Base-by-base conservation (phyloP, 2,113 vertebrate species). In the Mirounga angustirostris region DNA sequence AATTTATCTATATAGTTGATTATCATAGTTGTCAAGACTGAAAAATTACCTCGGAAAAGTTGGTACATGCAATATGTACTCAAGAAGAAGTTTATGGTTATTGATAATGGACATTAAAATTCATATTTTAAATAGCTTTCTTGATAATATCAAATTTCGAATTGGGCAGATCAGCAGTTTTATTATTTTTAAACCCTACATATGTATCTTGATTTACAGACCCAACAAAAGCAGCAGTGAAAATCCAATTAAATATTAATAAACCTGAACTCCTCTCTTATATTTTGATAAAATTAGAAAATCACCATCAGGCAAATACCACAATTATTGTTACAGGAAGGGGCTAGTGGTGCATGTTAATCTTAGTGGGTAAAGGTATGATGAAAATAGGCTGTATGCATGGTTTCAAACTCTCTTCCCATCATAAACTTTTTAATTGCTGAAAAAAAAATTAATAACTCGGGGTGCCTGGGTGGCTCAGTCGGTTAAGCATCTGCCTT, bases 1-100 rank as follows among this genome's bases (percentile, higher is more conserved):
- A 90, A 61, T 83, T 90, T 89, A 91, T 87, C 92, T 97, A 28
- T 59, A 61, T 87, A 56, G n/a, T 43, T 96, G 50, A 80, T 92
- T 87, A 80, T 82, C 59, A 82, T 59, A 87, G 67, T 63, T 95
- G 85, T 94, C 46, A 88, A 22, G 40, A 89, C 43, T 94, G 67
- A 97, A 92, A 92, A 58, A 63, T 92, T 94, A 63, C 43, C 46
- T 71, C 71, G 65, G 43, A 58, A 94, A 96, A 95, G 33, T 22
- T 78, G 36, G 73, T 24, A 16, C 59, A 30, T 91, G 54, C 36
- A 87, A n/a, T 63, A 87, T 30, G 24, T 79, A 83, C 76, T 83
- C 36, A 79, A 18, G 46, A 95, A 79, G 36, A 63, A 8, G 6
- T 56, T 94, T 84, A 87, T 84, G 87, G 46, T 91, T 91, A 94